These are phyloP conservation scores for Baccha elongata DNA, from an alignment of 2,888 invertebrate genomes.

Conservation along the genomic window DNA sequence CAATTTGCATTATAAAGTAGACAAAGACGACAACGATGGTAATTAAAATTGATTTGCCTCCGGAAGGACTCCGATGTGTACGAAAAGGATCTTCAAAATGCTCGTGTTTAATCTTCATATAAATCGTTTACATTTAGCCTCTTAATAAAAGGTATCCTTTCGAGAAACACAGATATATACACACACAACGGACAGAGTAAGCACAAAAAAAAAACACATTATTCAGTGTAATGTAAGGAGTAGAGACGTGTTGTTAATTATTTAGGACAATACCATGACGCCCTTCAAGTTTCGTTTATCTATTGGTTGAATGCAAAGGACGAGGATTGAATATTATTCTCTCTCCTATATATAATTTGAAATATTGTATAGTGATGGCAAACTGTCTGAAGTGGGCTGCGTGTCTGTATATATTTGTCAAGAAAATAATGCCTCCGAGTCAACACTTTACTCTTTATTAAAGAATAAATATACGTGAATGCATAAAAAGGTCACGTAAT, in stretches of 20 bases:
- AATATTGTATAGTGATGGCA: not conserved
- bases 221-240: too few relatives aligned
- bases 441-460: not conserved
- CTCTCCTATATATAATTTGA: not conserved
- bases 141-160: conserved; percentile 23
- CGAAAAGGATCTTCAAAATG: conserved; percentile 33
- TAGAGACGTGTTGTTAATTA: conserved; percentile 63
- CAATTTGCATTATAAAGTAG: conserved; percentile 60
- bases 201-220: not conserved
- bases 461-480: conserved; percentile 13
- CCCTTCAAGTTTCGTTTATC: conserved; percentile 60
- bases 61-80: conserved; percentile 41
- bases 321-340: not conserved
- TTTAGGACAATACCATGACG: conserved; percentile 61
- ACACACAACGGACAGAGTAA: not conserved
- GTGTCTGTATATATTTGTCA: conserved; percentile 7
- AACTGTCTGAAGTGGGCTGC: conserved; percentile 28
- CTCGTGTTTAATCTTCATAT: conserved; percentile 58
- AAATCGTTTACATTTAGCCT: conserved; percentile 58
- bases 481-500: conserved; percentile 64
- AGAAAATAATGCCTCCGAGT: conserved; percentile 9
- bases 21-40: conserved; percentile 10
- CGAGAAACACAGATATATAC: not conserved
- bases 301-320: conserved; percentile 24
- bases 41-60: conserved; percentile 61